phyloP scores from a whole-genome alignment of 2,797 vertebrate genomes.

The Heteromormyrus szaboi region DNA sequence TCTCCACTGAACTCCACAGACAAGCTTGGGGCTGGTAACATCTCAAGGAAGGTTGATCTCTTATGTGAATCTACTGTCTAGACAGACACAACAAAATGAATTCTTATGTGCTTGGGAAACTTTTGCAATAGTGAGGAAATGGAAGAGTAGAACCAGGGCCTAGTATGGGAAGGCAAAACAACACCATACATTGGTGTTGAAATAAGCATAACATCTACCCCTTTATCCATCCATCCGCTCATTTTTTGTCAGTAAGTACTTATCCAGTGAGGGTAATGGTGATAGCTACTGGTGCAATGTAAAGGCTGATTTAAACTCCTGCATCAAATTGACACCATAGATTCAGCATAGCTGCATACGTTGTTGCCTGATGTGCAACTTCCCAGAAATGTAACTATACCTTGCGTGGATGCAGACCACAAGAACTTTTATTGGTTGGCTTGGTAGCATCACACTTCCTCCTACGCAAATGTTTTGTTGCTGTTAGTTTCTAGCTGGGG shows the following conservation, averaged over 20 bases:
- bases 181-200: not conserved
- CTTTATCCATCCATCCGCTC: not conserved
- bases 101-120: not conserved
- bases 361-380: not conserved
- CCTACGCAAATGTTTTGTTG: not conserved
- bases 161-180: not conserved
- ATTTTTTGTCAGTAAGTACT: not conserved
- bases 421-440: not conserved
- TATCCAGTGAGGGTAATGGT: not conserved
- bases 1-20: not conserved
- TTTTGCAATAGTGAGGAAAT: not conserved
- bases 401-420: not conserved
- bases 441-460: not conserved
- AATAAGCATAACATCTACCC: not conserved
- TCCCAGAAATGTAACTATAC: not conserved
- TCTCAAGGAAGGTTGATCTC: constrained; percentile 17
- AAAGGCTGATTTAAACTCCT: not conserved
- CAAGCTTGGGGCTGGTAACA: constrained; percentile 4
- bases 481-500: not conserved
- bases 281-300: not conserved
- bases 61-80: constrained; percentile 30
- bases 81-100: constrained; percentile 16
- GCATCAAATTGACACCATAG: not conserved
- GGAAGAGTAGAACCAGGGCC: not conserved
- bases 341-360: not conserved